Base-by-base conservation (phyloP, 1,140 invertebrate species). In the Drosophila ironensis region DNA sequence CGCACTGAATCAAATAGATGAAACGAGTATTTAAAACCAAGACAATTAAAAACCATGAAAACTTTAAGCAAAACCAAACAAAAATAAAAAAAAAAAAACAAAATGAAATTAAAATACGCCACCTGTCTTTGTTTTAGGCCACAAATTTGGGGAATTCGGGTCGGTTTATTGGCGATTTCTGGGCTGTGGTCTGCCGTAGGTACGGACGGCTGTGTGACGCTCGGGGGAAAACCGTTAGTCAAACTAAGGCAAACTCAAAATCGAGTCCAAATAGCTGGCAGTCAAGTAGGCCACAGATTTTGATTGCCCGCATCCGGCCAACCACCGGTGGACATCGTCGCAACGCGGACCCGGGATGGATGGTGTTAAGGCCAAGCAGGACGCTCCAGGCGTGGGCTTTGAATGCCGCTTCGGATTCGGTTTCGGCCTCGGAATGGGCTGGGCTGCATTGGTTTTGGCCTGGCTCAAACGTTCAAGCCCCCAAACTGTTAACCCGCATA, bases 1-100 rank as follows among this genome's bases (percentile, higher is more conserved):
- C 84, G 84, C 84, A 88, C 84, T 88, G 84, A 87, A 88, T 88
- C 71, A 88, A 88, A 88, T 88, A 88, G 84, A 84, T 70, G 82
- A 88, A 88, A 87, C 67, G 72, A 86, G 80, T 86, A 86, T 81
- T 84, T 86, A 86, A 86, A 77, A 63, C 63, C 54, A 77, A 59
- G 68, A 82, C 72, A 84, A 80, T 75, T 70, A 61, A 80, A 33
- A 78, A 78, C 47, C 27, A 48, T 67, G 61, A 74, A 41, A 69
- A 69, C 73, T 59, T 76, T 68, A 82, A 81, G 60, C 61, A 56
- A 61, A 69, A 84, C 68, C 72, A 37, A 37, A 37, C 12, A 37
- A 44, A 64, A 22, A 72, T 33, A 33, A 33, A 33, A 33, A n/a
- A 75, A 67, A 81, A 81, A 81, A 74, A 45, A 42, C 63, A 25